Base-by-base conservation (phyloP, 2,888 invertebrate genomes). In the Dryocosmus kuriphilus region DNA sequence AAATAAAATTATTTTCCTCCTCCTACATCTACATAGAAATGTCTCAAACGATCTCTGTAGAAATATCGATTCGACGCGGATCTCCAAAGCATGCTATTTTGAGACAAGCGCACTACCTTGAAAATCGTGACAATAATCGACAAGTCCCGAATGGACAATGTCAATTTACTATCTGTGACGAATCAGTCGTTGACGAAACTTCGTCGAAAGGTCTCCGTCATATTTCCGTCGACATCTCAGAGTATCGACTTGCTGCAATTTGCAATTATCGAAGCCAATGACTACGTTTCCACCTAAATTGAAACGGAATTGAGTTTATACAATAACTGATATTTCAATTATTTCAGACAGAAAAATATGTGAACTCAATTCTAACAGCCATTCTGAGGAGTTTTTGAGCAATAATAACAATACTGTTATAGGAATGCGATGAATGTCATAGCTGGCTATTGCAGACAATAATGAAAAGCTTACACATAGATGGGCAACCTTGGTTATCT, bases 161-260 rank as follows among this genome's bases (percentile, higher is more conserved):
- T 78, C 81, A 74, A 81, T 81, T 78, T 65, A 74, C 74, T 73
- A 80, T 83, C 85, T 84, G 83, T 85, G 85, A 88, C 87, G 86
- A 87, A 88, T 88, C 87, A 87, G 88, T 88, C 88, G 84, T 81
- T 86, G 88, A 88, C 88, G 86, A 85, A 82, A 82, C 76, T 74
- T 82, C 88, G 87, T 82, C 88, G 83, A 81, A 88, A 88, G 86
- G 86, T 86, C 85, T 86, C 84, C 86, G 86, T 84, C 84, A 81
- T n/a, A 11, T 46, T 57, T 83, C 78, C n/a, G n/a, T 55, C 51
- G 19, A n/a, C 71, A 51, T 32, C 32, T 71, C 51, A 22, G 32
- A 71, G 51, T 67, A 71, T 51, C 51, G 46, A 71, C 71, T 51
- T 7, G 71, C 51, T 71, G 32, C 27, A 51, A 51, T 11, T 55